Percentiles rank a stretch among this genome's conserved stretches.
Conservation (phyloP, 2,888 invertebrate species). For the Drosophila mulleri region DNA sequence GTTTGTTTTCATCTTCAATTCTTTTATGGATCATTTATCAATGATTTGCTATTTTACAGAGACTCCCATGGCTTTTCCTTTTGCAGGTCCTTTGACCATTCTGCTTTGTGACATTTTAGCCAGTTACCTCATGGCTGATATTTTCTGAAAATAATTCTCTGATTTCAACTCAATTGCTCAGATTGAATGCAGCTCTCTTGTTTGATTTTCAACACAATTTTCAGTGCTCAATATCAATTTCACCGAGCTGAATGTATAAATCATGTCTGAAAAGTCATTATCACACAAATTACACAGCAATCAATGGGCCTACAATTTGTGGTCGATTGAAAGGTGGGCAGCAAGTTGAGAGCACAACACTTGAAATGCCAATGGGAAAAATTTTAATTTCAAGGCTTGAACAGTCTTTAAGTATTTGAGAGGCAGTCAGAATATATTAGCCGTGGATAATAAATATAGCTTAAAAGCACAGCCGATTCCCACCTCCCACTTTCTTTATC, state of each 20-base stretch:
- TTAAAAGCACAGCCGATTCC: background rate
- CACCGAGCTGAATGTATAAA: constrained; percentile 32
- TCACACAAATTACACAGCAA: constrained; percentile 43
- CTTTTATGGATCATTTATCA: background rate
- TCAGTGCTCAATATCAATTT: constrained; percentile 25
- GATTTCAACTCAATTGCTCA: constrained; percentile 2
- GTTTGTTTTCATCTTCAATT: background rate
- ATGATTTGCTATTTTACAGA: background rate
- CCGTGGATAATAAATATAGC: background rate
- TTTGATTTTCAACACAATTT: background rate
- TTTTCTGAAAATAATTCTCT: background rate
- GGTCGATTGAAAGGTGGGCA: constrained; percentile 39
- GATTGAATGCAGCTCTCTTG: background rate
- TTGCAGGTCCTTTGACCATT: too few species aligned
- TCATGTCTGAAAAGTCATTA: constrained; percentile 40
- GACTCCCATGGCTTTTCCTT: background rate
- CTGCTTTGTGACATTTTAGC: background rate
- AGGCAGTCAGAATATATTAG: background rate
- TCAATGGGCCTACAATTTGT: constrained; percentile 44
- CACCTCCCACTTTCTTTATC: too few species aligned
- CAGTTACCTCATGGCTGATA: background rate
- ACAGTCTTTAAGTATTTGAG: background rate
- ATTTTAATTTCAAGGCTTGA: background rate
- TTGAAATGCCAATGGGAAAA: constrained; percentile 1
- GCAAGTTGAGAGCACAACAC: constrained; percentile 41